These are phyloP conservation scores for Drosophila saltans DNA, from an alignment of 1,140 invertebrate genomes.

Conservation along the genomic window DNA sequence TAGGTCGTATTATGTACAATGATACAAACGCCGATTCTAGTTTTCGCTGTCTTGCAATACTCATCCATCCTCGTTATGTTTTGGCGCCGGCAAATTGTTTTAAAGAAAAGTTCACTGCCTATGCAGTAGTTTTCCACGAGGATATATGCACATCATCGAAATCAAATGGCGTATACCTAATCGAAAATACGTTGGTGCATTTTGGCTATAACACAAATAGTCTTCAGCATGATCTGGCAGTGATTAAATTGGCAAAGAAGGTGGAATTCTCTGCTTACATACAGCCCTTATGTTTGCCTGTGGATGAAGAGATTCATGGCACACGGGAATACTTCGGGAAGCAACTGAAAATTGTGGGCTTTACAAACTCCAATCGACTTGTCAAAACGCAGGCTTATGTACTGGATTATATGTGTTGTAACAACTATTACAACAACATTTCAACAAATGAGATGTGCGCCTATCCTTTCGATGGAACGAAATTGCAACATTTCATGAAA, in stretches of 20 bases:
- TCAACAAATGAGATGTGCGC: slow-evolving; percentile 6
- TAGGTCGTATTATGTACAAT: neutral
- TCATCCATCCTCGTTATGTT: neutral
- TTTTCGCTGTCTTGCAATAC: neutral
- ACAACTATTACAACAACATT: neutral
- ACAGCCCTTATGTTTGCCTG: slow-evolving; percentile 7
- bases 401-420: neutral
- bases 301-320: neutral
- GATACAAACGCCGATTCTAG: neutral
- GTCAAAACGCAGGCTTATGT: neutral
- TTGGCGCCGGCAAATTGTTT: neutral
- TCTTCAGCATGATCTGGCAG: neutral
- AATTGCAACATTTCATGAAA: neutral
- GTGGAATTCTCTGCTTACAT: neutral
- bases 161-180: neutral
- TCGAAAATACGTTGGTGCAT: neutral
- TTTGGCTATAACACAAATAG: neutral
- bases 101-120: neutral
- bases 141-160: neutral
- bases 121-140: neutral
- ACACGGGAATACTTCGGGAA: neutral
- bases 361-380: too few species aligned
- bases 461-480: neutral
- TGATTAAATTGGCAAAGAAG: neutral
- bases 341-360: slow-evolving; percentile 1